Conservation (phyloP, 2,113 vertebrate species). For the Promerops cafer region DNA sequence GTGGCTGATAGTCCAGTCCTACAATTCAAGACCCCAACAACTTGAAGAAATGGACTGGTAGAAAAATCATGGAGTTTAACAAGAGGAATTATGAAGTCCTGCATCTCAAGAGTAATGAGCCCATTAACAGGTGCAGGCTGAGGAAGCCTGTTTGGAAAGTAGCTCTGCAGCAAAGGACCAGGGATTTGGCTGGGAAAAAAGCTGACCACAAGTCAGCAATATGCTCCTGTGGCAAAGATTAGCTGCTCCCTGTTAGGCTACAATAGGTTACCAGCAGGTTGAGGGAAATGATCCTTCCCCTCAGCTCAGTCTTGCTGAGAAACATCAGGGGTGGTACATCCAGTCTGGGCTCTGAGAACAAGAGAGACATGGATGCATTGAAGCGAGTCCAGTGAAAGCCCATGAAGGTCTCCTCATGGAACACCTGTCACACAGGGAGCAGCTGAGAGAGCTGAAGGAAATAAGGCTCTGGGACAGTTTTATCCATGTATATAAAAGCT, state of each 20-base stretch:
- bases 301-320: neutral
- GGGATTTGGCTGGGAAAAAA: neutral
- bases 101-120: neutral
- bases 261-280: neutral
- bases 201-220: neutral
- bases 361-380: neutral
- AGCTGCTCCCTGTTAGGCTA: neutral
- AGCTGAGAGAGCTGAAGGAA: neutral
- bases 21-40: neutral
- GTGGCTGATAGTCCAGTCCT: neutral
- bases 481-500: neutral
- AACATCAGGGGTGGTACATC: neutral
- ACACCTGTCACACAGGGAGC: neutral
- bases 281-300: neutral
- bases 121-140: neutral
- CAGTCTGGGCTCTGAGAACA: neutral
- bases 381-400: neutral
- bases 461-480: neutral
- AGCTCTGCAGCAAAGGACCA: neutral
- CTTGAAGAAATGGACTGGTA: neutral
- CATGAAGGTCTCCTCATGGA: neutral
- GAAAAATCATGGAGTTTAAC: neutral
- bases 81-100: neutral
- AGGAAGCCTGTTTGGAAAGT: neutral
- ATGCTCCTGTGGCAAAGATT: neutral